Conservation (phyloP, 2,888 invertebrate genomes). For the Euphydryas editha region DNA sequence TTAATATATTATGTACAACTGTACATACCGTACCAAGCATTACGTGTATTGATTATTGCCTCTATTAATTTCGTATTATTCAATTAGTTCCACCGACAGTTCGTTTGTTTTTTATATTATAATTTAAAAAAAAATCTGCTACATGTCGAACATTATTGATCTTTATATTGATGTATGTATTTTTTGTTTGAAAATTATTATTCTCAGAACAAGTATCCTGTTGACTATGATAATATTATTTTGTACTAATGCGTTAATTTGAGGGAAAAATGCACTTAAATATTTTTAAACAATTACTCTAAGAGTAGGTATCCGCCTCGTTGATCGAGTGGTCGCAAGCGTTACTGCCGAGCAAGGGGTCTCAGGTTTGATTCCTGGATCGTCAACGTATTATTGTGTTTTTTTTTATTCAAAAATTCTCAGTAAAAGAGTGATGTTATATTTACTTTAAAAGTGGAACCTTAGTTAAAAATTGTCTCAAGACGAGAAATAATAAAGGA, state of each 20-base stretch:
- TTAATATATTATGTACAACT: neutral
- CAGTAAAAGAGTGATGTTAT: too few species aligned
- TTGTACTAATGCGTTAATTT: neutral
- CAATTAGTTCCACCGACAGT: neutral
- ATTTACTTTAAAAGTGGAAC: too few species aligned
- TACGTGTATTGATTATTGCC: neutral
- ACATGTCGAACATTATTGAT: slow-evolving; percentile 1
- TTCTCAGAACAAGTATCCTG: neutral
- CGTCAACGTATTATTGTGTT: too few species aligned
- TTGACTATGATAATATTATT: neutral
- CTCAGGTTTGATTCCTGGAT: too few species aligned
- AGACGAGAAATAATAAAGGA: too few species aligned
- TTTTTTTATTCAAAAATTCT: too few species aligned
- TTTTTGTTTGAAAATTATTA: neutral
- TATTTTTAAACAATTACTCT: too few species aligned
- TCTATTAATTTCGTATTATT: slow-evolving; percentile 13
- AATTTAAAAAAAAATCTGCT: neutral
- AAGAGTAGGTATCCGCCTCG: too few species aligned
- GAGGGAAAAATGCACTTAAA: too few species aligned
- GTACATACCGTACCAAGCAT: neutral
- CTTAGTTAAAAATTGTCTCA: too few species aligned
- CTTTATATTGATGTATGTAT: neutral
- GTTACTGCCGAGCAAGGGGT: too few species aligned
- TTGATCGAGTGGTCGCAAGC: too few species aligned
- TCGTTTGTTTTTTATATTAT: slow-evolving; percentile 2